phyloP scores from a whole-genome alignment of 2,113 vertebrate species.

The Tyto alba region DNA sequence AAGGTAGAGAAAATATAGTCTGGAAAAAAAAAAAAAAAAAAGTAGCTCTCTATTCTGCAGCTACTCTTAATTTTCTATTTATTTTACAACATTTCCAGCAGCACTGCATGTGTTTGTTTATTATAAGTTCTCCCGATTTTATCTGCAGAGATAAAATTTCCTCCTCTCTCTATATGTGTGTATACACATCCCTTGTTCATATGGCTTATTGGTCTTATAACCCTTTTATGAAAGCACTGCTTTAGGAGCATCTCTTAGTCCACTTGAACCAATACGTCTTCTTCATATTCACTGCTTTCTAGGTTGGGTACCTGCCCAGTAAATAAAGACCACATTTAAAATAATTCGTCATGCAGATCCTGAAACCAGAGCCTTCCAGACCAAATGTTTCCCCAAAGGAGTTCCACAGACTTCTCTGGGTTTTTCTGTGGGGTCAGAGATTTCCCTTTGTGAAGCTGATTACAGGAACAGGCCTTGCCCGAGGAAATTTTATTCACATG shows the following conservation, averaged over 20 bases:
- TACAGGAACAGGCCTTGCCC: neutral
- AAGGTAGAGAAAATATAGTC: neutral
- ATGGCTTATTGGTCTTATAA: neutral
- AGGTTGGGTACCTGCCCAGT: neutral
- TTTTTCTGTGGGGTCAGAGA: neutral
- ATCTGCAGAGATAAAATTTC: neutral
- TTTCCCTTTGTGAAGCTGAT: neutral
- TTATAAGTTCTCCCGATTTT: neutral
- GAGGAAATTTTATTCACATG: neutral
- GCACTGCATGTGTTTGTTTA: neutral
- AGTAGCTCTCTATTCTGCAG: neutral
- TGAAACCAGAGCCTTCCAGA: neutral
- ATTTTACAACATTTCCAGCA: neutral
- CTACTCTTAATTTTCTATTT: neutral
- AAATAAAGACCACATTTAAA: neutral
- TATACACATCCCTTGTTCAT: neutral
- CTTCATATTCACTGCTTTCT: neutral
- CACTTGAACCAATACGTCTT: neutral
- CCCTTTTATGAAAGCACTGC: neutral
- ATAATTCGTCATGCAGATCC: neutral
- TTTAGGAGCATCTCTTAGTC: neutral
- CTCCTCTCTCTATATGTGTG: neutral
- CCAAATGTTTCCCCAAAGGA: neutral
- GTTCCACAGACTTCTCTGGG: neutral
- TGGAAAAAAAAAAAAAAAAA: too few species aligned